Evolutionary conservation across 2,888 invertebrate genomes (phyloP), one percentile per base, ranked within the genome.

Genomic region (Nephrotoma guestfalica): DNA sequence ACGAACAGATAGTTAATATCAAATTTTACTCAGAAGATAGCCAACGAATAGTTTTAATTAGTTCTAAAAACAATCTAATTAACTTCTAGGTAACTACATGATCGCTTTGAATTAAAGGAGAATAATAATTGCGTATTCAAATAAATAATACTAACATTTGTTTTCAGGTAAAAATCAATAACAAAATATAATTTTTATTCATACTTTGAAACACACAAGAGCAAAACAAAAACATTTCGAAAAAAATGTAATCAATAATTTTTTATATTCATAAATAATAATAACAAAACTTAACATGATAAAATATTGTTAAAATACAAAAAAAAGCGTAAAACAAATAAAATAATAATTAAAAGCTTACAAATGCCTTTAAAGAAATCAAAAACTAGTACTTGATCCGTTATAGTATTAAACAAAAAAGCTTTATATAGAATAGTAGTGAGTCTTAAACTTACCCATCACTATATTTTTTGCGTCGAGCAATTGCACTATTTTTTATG

Each of bases 401-500:
- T 43, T 43, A 43, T 43, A 57, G 15, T 57, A 18, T 57, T 6
- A 57, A 30, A 30, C 30, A 30, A 30, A 30, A 30, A 57, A 57
- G 57, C 57, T 18, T 30, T 30, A 30, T 30, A 30, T 30, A 30
- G 7, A 18, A 18, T 57, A 57, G 7, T 57, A 57, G 18, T 18
- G 57, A 57, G 71, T 71, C 18, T 57, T 18, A 57, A 88, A 93
- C 93, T 93, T 91, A 93, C 93, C 92, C 93, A 90, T 92, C 91
- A 87, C 90, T 91, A 87, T 92, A 90, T 89, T 92, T 92, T 30
- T 91, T 90, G 41, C 92, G 89, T 86, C 92, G 89, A 30, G 91
- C 91, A 41, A 91, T 90, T 5, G 92, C 92, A 88, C 92, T 92
- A 87, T 92, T 92, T 88, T 91, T 92, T 88, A 94, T 92, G 83